phyloP scores from a whole-genome alignment of 2,888 invertebrate species.

The Pollenia griseotomentosa region DNA sequence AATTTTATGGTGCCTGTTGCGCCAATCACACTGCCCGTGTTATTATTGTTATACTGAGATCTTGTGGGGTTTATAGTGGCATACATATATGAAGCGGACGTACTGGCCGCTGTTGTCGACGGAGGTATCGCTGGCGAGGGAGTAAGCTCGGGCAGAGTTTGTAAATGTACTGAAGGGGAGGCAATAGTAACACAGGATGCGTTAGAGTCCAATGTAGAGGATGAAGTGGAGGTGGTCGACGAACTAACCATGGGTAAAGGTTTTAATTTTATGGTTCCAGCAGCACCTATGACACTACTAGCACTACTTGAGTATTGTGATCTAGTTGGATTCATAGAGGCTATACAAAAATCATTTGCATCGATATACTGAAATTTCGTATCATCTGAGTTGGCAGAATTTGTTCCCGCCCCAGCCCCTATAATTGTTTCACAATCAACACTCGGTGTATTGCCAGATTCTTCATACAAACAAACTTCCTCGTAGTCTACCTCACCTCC shows the following conservation, averaged over 20 bases:
- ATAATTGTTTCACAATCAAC: conserved; percentile 80
- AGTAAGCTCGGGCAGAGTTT: conserved; percentile 53
- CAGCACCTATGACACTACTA: conserved; percentile 64
- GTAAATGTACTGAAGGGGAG: conserved; percentile 57
- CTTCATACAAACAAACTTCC: conserved; percentile 82
- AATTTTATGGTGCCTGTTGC: conserved; percentile 75
- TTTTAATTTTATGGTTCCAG: conserved; percentile 77
- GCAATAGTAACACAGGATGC: conserved; percentile 66
- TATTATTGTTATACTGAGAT: conserved; percentile 65
- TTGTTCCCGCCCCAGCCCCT: conserved; percentile 74
- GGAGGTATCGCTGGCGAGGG: conserved; percentile 54
- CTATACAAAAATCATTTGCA: conserved; percentile 80
- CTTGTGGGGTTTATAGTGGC: conserved; percentile 74
- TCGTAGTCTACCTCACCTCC: conserved; percentile 80
- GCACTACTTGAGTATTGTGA: conserved; percentile 72
- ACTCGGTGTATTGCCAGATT: conserved; percentile 77
- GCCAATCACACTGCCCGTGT: conserved; percentile 60
- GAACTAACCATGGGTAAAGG: conserved; percentile 79
- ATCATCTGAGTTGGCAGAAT: conserved; percentile 77
- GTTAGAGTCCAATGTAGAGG: conserved; percentile 65
- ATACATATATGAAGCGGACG: conserved; percentile 61
- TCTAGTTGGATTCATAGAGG: conserved; percentile 74
- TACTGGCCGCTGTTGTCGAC: conserved; percentile 43
- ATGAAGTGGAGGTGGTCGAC: conserved; percentile 76
- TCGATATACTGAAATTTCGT: conserved; percentile 79